Conservation (phyloP, 2,797 vertebrate genomes). For the Sciaenops ocellatus region DNA sequence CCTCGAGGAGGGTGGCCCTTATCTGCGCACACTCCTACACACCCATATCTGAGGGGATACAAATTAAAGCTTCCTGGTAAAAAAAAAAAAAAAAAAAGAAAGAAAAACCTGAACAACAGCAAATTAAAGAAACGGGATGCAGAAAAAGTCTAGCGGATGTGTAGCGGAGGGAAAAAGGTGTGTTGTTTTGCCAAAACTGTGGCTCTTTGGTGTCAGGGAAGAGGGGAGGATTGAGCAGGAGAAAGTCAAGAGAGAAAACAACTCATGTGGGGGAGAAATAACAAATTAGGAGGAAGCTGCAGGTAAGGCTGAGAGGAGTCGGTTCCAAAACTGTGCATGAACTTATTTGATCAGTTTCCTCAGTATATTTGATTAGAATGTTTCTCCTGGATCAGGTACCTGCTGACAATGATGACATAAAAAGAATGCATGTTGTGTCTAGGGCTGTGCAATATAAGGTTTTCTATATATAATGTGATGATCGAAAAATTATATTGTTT, state of each 20-base stretch:
- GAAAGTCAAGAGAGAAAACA: constrained; percentile 3
- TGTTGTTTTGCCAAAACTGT: constrained; percentile 49
- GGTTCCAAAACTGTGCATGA: neutral
- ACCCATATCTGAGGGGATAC: constrained; percentile 58
- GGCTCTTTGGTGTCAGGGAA: constrained; percentile 55
- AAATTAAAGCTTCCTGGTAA: constrained; percentile 56
- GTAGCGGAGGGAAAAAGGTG: neutral
- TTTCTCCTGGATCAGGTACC: neutral
- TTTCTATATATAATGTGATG: no score
- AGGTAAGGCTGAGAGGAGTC: constrained; percentile 17
- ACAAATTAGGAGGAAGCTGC: constrained; percentile 21
- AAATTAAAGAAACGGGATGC: constrained; percentile 26
- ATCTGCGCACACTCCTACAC: constrained; percentile 65
- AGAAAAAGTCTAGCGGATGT: constrained; percentile 8
- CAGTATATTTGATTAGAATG: neutral
- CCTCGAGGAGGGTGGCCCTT: constrained; percentile 55
- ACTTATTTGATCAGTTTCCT: neutral
- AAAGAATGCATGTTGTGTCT: neutral
- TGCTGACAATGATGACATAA: neutral
- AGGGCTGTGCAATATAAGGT: no score
- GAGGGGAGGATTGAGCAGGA: neutral
- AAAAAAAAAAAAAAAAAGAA: constrained; percentile 13
- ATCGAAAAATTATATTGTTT: no score
- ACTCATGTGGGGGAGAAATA: neutral
- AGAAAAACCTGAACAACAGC: constrained; percentile 44